phyloP scores from a whole-genome alignment of 2,113 vertebrate species.

The Dendropsophus ebraccatus region DNA sequence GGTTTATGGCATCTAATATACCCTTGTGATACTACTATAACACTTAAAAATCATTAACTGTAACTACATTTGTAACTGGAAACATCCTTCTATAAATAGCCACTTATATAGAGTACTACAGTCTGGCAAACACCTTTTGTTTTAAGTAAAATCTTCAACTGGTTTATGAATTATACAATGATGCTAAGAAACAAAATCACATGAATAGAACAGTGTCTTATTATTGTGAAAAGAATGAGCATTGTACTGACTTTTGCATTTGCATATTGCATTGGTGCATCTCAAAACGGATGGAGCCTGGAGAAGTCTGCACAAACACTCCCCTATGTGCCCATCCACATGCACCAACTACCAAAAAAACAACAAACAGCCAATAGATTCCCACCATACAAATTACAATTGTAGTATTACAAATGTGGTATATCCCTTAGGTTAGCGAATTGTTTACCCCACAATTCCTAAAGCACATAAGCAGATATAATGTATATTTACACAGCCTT shows the following conservation, averaged over 20 bases:
- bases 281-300: too few relatives aligned
- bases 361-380: too few relatives aligned
- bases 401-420: too few relatives aligned
- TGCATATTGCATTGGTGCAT: neutral
- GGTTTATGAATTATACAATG: neutral
- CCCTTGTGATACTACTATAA: neutral
- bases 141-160: neutral
- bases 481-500: too few relatives aligned
- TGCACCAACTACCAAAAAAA: too few relatives aligned
- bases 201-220: neutral
- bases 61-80: neutral
- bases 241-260: neutral
- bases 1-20: neutral
- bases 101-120: neutral
- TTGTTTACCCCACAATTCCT: too few relatives aligned
- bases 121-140: neutral
- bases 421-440: too few relatives aligned
- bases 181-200: neutral
- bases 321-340: too few relatives aligned
- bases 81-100: neutral
- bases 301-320: too few relatives aligned
- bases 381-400: too few relatives aligned
- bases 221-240: neutral
- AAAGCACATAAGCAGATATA: too few relatives aligned
- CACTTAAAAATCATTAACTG: neutral